These are phyloP conservation scores for Lucinisca nassula DNA, from an alignment of 2,888 invertebrate species.

Conservation along the genomic window DNA sequence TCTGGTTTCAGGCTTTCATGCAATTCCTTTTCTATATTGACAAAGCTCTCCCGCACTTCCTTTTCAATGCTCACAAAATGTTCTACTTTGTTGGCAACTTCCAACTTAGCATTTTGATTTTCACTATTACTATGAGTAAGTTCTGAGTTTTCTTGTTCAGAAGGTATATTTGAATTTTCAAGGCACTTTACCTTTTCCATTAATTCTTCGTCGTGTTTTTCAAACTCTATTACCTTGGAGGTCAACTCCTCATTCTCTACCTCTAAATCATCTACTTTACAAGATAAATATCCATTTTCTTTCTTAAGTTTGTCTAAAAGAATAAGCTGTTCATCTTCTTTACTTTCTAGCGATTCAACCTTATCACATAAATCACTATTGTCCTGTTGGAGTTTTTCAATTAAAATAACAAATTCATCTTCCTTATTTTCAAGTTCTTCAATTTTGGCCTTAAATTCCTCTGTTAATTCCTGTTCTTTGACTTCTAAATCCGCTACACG, in stretches of 20 bases:
- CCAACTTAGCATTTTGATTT: background rate
- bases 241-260: conserved; percentile 62
- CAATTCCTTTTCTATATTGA: background rate
- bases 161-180: conserved; percentile 31
- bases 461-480: conserved; percentile 49
- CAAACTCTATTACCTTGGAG: conserved; percentile 64
- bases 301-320: conserved; percentile 28
- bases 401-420: conserved; percentile 52
- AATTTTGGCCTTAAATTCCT: conserved; percentile 48
- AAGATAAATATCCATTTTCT: background rate
- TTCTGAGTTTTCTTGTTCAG: conserved; percentile 67
- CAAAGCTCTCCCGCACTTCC: conserved; percentile 7
- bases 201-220: conserved; percentile 73
- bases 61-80: conserved; percentile 16
- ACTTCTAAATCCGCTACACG: conserved; percentile 63
- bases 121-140: conserved; percentile 40
- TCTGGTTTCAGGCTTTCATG: conserved; percentile 43
- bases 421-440: conserved; percentile 69
- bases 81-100: conserved; percentile 7
- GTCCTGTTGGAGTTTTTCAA: conserved; percentile 51
- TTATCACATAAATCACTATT: conserved; percentile 54
- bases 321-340: conserved; percentile 61
- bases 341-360: conserved; percentile 69
- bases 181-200: conserved; percentile 58
- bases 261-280: conserved; percentile 18